A percentile compares a stretch with the other conserved stretches of the same genome.
These are phyloP conservation scores for Neodiprion virginianus DNA, from an alignment of 1,140 invertebrate genomes.

Conservation along the genomic window DNA sequence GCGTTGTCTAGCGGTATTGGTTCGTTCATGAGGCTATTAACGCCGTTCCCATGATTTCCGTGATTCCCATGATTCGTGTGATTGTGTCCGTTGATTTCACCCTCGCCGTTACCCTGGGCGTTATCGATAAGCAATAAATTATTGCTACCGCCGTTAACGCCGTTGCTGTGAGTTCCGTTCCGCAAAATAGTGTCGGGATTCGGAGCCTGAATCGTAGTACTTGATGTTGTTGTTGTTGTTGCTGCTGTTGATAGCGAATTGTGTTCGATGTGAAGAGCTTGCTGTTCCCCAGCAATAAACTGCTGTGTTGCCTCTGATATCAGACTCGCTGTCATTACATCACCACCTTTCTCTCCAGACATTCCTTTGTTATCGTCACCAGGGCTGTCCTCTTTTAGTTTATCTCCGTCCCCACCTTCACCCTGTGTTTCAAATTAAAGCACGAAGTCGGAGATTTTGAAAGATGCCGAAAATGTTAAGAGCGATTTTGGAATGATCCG, in stretches of 20 bases:
- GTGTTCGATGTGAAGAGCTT: conserved; percentile 44
- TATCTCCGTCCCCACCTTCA: conserved; percentile 52
- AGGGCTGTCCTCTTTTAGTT: conserved; percentile 56
- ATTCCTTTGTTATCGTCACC: conserved; percentile 49
- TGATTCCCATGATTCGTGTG: conserved; percentile 25
- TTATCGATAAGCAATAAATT: conserved; percentile 48
- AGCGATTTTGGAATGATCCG: neutral
- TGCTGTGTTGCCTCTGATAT: conserved; percentile 59
- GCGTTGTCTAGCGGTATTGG: conserved; percentile 59
- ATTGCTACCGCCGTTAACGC: conserved; percentile 56
- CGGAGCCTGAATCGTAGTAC: too few relatives aligned
- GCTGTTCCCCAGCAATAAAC: conserved; percentile 54
- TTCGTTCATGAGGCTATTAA: conserved; percentile 47
- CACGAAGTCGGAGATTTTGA: neutral
- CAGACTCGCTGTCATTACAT: conserved; percentile 57
- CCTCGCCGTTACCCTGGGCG: conserved; percentile 53
- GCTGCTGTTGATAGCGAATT: conserved; percentile 35
- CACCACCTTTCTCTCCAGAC: conserved; percentile 47
- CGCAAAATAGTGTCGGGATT: conserved; percentile 41
- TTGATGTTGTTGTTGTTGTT: neutral
- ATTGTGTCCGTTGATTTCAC: conserved; percentile 54
- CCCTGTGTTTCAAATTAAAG: conserved; percentile 34
- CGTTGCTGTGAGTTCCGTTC: conserved; percentile 57
- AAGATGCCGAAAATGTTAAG: neutral
- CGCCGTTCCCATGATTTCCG: conserved; percentile 53